These are phyloP conservation scores for Lasaia peninsularis DNA, from an alignment of 1,140 invertebrate genomes.

Conservation along the genomic window DNA sequence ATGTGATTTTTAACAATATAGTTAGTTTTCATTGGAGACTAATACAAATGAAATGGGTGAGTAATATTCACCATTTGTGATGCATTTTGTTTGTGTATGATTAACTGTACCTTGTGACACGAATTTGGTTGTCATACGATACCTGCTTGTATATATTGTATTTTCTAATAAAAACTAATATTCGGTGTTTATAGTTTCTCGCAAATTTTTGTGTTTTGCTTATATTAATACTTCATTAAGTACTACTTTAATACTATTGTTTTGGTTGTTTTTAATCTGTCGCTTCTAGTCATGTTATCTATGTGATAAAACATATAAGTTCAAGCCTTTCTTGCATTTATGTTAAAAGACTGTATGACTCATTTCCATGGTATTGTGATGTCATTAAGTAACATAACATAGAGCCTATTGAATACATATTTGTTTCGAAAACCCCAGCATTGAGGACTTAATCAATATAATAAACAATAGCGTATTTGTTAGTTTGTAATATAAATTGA, in stretches of 20 bases:
- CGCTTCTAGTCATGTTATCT: background rate
- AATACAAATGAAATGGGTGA: constrained; percentile 66
- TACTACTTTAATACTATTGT: background rate
- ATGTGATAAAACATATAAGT: constrained; percentile 24
- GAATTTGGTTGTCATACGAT: constrained; percentile 52
- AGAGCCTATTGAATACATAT: too few species aligned
- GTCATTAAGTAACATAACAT: constrained; percentile 40
- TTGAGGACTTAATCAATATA: constrained; percentile 16
- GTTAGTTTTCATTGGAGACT: constrained; percentile 54
- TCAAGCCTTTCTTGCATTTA: constrained; percentile 22
- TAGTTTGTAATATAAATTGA: too few species aligned
- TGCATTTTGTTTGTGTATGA: constrained; percentile 69
- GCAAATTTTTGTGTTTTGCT: background rate
- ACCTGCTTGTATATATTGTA: constrained; percentile 29
- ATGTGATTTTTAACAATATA: constrained; percentile 56
- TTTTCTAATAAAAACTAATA: constrained; percentile 16
- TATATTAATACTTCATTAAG: background rate
- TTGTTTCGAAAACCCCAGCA: too few species aligned
- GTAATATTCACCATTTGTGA: constrained; percentile 42
- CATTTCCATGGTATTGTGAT: constrained; percentile 64
- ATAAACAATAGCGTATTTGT: constrained; percentile 36
- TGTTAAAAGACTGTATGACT: constrained; percentile 41
- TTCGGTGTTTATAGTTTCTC: background rate
- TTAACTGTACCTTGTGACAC: constrained; percentile 70
- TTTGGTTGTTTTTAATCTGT: background rate